These are phyloP conservation scores for Pterois miles DNA, from an alignment of 2,797 vertebrate species.

Conservation along the genomic window DNA sequence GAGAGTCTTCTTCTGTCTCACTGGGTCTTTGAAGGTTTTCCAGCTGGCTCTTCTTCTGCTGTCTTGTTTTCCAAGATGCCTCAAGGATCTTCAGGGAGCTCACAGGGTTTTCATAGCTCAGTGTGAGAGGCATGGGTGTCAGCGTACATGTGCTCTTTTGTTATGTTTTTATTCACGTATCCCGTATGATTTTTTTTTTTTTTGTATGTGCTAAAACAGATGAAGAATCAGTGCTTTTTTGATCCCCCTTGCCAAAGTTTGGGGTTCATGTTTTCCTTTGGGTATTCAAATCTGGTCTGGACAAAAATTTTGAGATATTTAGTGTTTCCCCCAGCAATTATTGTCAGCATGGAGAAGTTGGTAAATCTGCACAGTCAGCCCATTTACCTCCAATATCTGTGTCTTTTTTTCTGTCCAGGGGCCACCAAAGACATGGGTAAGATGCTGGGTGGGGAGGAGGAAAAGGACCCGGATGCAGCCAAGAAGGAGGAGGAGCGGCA, in stretches of 20 bases:
- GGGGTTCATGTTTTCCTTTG: background rate
- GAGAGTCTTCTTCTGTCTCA: constrained; percentile 39
- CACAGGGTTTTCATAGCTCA: background rate
- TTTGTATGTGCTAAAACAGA: background rate
- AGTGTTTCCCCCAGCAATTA: background rate
- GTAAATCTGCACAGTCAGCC: background rate
- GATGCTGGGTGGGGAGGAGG: constrained; percentile 97
- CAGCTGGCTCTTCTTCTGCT: constrained; percentile 47
- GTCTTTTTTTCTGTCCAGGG: constrained; percentile 75
- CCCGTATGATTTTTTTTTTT: too few relatives aligned
- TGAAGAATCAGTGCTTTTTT: background rate
- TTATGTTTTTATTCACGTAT: background rate
- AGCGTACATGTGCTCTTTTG: background rate
- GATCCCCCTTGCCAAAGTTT: background rate
- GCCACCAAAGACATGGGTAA: constrained; percentile 99
- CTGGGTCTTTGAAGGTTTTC: constrained; percentile 50
- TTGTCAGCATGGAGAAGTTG: background rate
- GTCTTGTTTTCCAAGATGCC: constrained; percentile 30
- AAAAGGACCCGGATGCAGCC: constrained; percentile 96
- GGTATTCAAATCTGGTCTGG: background rate
- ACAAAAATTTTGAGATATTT: background rate
- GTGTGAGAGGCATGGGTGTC: background rate
- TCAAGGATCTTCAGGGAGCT: background rate
- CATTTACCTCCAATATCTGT: background rate
- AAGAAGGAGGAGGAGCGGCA: constrained; percentile 98